These are phyloP conservation scores for Procambarus clarkii DNA, from an alignment of 1,140 invertebrate species.

Conservation along the genomic window DNA sequence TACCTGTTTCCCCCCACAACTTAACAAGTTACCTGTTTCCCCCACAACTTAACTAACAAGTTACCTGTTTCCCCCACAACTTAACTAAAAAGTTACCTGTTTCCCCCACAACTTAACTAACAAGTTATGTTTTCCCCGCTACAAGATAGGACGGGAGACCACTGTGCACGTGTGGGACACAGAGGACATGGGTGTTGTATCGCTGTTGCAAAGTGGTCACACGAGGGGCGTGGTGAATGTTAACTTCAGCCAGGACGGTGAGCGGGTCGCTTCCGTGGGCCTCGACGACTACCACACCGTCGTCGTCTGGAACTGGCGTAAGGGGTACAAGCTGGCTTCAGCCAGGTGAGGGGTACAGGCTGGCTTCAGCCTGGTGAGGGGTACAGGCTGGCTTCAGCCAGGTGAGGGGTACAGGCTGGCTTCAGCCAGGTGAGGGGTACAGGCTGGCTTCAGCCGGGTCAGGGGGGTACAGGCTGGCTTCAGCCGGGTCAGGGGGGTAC, in stretches of 20 bases:
- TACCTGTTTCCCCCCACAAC: too few species aligned
- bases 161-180: conserved; percentile 69
- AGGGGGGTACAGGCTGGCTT: too few species aligned
- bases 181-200: conserved; percentile 43
- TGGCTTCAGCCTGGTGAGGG: conserved; percentile 68
- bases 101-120: too few species aligned
- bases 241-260: conserved; percentile 60
- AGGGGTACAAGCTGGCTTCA: conserved; percentile 67
- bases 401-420: conserved; percentile 70
- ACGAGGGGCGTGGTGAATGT: conserved; percentile 49
- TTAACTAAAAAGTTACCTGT: too few species aligned
- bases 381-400: conserved; percentile 63
- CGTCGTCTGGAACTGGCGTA: conserved; percentile 72
- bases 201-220: conserved; percentile 62
- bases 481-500: too few species aligned
- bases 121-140: not conserved
- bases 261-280: conserved; percentile 61
- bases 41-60: too few species aligned
- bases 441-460: too few species aligned
- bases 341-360: conserved; percentile 69
- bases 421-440: conserved; percentile 42
- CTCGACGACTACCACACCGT: conserved; percentile 68
- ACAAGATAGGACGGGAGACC: conserved; percentile 57
- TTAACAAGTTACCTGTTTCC: too few species aligned
- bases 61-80: too few species aligned